Base-by-base conservation (phyloP, 2,797 vertebrate species). In the Hephaestus fuliginosus region DNA sequence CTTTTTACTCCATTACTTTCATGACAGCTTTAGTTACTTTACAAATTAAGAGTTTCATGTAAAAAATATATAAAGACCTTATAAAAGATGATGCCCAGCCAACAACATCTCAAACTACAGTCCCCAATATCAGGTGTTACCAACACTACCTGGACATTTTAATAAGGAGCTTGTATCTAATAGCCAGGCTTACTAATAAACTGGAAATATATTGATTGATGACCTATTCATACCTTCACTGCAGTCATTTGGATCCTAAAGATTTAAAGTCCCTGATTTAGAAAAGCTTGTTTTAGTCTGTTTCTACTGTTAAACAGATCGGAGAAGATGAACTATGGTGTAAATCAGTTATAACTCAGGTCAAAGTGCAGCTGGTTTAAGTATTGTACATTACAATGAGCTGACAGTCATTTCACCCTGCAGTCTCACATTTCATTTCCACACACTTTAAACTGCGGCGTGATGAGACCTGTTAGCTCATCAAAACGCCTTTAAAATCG, bases 371-470 rank as follows among this genome's bases (percentile, higher is more conserved):
- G 18, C 6, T 18, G 17, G 28, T 52, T 70, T 33, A 0, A 4
- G 5, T 41, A 53, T 58, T 61, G 17, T 1, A 53, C 41, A 18
- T 22, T 17, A 30, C 3, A 33, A 48, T 67, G 18, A 43, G 2
- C n/a, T 1, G 3, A 53, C 4, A 55, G 22, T 33, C 14, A 14
- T 30, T 70, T 53, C 13, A 18, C n/a, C 18, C 4, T 64, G 1
- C 39, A 53, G 7, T 60, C 13, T 11, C 13, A 28, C 0, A 78
- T 69, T 41, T 74, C 63, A 48, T 78, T 71, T 8, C 10, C 33
- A 43, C n/a, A 28, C 12, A 44, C 55, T 3, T 25, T 2, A 20
- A 17, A 22, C 48, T 53, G n/a, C 28, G 17, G 30, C 18, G 2
- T 14, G 8, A 33, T 49, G 61, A 22, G 7, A 33, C n/a, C 22